These are phyloP conservation scores for Cataglyphis rosenhaueri DNA, from an alignment of 2,888 invertebrate genomes.

Conservation along the genomic window DNA sequence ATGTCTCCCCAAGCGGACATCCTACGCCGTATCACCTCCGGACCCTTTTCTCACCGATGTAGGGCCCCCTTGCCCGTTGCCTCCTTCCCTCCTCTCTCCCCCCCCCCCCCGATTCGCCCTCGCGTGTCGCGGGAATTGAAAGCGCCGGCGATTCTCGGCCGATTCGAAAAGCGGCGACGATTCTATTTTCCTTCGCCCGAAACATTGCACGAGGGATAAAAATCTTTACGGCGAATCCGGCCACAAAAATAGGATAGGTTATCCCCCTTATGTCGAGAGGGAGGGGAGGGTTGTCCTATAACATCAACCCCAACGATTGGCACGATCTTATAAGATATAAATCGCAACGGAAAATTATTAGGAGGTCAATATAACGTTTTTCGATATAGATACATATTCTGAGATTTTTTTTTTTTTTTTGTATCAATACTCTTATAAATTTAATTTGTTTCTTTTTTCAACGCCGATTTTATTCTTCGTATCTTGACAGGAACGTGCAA, in stretches of 20 bases:
- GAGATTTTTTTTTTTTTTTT: not conserved
- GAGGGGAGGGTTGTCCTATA: slow-evolving; percentile 7
- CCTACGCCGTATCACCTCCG: slow-evolving; percentile 69
- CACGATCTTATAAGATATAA: slow-evolving; percentile 28
- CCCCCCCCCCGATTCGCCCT: not conserved
- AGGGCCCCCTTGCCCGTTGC: not conserved
- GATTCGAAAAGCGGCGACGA: slow-evolving; percentile 75
- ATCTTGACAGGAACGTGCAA: not conserved
- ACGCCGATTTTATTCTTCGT: not conserved
- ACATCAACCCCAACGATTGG: slow-evolving; percentile 24
- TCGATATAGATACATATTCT: not conserved
- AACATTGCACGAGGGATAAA: slow-evolving; percentile 59
- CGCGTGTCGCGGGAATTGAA: slow-evolving; percentile 81
- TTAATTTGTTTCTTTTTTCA: not conserved
- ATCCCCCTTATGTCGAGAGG: slow-evolving; percentile 43
- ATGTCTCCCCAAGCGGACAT: slow-evolving; percentile 85
- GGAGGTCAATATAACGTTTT: not conserved
- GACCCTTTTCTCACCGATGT: slow-evolving; percentile 37
- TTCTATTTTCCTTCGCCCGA: slow-evolving; percentile 71
- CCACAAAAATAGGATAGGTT: slow-evolving; percentile 71
- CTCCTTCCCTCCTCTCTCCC: not conserved
- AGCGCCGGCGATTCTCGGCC: slow-evolving; percentile 78
- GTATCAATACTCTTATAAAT: not conserved
- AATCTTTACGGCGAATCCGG: slow-evolving; percentile 74
- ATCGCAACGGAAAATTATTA: slow-evolving; percentile 1